Conservation (phyloP, 2,797 vertebrate species). For the Gymnothorax reevesii region DNA sequence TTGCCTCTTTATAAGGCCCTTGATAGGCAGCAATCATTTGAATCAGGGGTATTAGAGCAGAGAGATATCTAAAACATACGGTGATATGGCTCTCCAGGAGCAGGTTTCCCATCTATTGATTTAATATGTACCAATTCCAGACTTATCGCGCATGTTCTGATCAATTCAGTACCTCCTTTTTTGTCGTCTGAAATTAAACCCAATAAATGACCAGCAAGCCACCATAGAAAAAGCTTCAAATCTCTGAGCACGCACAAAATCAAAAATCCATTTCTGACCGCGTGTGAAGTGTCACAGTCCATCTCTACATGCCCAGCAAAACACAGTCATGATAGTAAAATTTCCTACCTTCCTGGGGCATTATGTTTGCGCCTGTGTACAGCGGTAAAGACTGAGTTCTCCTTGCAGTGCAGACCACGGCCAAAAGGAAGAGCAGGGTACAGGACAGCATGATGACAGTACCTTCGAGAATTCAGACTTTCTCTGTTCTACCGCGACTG, state of each 20-base stretch:
- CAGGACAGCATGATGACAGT: slow-evolving; percentile 69
- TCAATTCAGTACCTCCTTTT: background rate
- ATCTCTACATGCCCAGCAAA: background rate
- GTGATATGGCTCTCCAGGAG: no score
- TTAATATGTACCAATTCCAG: background rate
- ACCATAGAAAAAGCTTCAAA: background rate
- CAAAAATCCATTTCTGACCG: background rate
- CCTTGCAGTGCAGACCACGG: slow-evolving; percentile 63
- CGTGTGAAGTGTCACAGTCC: background rate
- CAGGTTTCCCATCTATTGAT: no score
- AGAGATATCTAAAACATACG: no score
- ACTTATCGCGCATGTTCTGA: background rate
- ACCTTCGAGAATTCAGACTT: slow-evolving; percentile 34
- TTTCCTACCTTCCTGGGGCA: slow-evolving; percentile 70
- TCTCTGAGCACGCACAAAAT: background rate
- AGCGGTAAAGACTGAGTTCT: slow-evolving; percentile 67
- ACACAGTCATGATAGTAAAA: background rate
- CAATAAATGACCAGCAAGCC: background rate
- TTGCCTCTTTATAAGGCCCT: no score
- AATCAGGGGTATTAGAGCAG: no score
- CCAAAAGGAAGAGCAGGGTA: slow-evolving; percentile 66
- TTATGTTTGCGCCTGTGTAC: slow-evolving; percentile 65
- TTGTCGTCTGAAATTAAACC: background rate
- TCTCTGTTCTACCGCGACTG: slow-evolving; percentile 41
- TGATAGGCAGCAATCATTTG: no score